Base-by-base conservation (phyloP, 1,140 invertebrate species). In the Copidosoma floridanum region DNA sequence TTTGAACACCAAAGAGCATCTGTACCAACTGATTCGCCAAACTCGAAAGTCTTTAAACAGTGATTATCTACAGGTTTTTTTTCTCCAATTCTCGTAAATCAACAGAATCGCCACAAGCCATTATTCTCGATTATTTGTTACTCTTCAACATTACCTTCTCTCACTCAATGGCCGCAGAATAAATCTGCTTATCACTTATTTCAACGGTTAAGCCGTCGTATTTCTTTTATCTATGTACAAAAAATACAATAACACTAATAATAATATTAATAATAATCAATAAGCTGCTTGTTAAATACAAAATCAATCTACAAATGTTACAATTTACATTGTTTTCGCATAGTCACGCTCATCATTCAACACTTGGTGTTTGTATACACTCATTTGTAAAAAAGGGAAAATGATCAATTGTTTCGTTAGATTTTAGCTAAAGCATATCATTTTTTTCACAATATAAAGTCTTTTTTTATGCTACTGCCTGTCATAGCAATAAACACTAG, bases 231-330 rank as follows among this genome's bases (percentile, higher is more conserved):
- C 26, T 61, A 50, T 61, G 51, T 61, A 61, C 59, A 61, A 56
- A 61, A 60, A 55, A 41, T 55, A 43, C n/a, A n/a, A n/a, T n/a
- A n/a, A n/a, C n/a, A n/a, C n/a, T n/a, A n/a, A n/a, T n/a, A n/a
- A n/a, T n/a, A n/a, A n/a, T n/a, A n/a, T n/a, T n/a, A n/a, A n/a
- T 43, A 56, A 27, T 50, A 50, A 53, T 61, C n/a, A 56, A 43
- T 61, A 56, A 61, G 48, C 21, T 47, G 51, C n/a, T 61, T 46
- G 12, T 32, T 55, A 47, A 55, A 61, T 55, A 61, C 43, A 61
- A 43, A 61, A 55, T 24, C 37, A 44, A 61, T 50, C 52, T 54
- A 60, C 43, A 53, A 40, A 54, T 40, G 54, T 47, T 47, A 47
- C 41, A 60, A 7, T 60, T 10, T 14, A 23, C 18, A n/a, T 20